Evolutionary conservation across 2,113 vertebrate genomes (phyloP).

Genomic region (Castor canadensis): DNA sequence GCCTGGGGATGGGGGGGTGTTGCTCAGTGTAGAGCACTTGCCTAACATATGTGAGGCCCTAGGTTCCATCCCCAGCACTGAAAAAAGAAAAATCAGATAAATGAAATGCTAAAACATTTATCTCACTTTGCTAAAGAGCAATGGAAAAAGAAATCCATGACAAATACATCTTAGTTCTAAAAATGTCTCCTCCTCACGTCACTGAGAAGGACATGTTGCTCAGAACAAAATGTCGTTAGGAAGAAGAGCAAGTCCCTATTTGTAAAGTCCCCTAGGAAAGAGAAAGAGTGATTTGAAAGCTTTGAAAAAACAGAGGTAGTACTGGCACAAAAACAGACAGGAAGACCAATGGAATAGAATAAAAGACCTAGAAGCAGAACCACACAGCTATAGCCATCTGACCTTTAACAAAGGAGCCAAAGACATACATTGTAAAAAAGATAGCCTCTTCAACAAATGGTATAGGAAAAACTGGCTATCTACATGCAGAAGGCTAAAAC

Average conservation of each 20-base stretch:
- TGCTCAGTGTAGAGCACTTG: neutral
- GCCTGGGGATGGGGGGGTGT: neutral
- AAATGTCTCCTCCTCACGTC: neutral
- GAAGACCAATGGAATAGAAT: no score
- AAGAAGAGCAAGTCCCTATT: neutral
- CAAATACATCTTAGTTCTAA: neutral
- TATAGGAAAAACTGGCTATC: no score
- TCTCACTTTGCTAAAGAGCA: neutral
- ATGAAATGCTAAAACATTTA: neutral
- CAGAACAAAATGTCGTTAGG: neutral
- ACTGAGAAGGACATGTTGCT: neutral
- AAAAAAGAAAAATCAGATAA: neutral
- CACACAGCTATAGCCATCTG: no score
- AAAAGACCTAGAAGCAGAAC: no score
- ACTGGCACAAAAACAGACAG: no score
- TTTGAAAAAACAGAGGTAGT: neutral
- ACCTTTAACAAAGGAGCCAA: no score
- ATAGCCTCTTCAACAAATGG: no score
- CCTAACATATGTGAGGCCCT: neutral
- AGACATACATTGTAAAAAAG: no score
- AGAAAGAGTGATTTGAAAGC: neutral
- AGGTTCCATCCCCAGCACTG: neutral
- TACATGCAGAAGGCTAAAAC: no score
- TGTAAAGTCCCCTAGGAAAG: neutral
- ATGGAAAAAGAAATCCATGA: neutral